Percentiles rank a stretch among this genome's conserved stretches.
Conservation (phyloP, 2,888 invertebrate species). For the Galerucella pusilla region DNA sequence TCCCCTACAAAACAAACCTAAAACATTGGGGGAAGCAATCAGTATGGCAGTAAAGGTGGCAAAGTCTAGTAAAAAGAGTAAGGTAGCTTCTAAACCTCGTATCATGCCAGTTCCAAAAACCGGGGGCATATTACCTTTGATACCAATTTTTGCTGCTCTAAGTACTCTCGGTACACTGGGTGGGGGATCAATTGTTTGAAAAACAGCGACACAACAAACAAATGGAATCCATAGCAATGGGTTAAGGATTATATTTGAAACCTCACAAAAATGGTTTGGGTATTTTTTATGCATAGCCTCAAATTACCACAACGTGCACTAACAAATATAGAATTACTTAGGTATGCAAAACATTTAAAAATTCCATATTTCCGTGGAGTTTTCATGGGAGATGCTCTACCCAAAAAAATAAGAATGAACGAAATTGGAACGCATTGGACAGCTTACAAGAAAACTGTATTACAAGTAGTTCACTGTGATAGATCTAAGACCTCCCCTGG, state of each 20-base stretch:
- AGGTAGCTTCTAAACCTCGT: no score
- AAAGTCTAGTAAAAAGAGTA: conserved; percentile 5
- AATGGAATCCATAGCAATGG: conserved; percentile 11
- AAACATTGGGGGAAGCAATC: background rate
- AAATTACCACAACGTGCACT: background rate
- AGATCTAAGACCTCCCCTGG: no score
- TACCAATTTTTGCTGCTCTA: background rate
- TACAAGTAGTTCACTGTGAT: no score
- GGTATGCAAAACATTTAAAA: background rate
- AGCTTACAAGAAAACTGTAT: background rate
- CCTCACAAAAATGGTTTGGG: conserved; percentile 2
- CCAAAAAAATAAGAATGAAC: no score
- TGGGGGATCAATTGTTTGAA: background rate
- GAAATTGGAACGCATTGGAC: background rate
- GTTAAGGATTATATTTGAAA: conserved; percentile 15
- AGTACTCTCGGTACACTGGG: background rate
- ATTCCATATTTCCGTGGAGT: background rate
- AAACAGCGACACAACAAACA: background rate
- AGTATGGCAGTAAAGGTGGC: background rate
- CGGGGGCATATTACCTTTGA: background rate
- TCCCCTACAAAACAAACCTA: background rate
- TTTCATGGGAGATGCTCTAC: background rate
- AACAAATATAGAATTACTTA: conserved; percentile 9
- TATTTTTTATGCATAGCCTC: background rate
- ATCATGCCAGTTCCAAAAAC: background rate